Percentiles rank a stretch among this genome's conserved stretches.
phyloP scores from a whole-genome alignment of 2,888 invertebrate species.

The Aphidoletes aphidimyza region DNA sequence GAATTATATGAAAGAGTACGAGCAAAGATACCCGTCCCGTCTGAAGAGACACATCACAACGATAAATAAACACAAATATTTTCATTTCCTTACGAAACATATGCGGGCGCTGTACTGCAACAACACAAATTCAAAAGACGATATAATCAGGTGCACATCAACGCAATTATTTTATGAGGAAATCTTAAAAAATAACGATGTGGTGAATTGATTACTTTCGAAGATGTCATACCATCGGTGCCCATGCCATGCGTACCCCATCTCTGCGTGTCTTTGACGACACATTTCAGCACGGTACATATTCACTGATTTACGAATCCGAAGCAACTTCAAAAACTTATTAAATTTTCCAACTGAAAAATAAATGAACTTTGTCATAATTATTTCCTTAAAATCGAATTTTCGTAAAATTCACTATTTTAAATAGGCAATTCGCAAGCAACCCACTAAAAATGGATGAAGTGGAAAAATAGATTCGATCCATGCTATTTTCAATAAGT shows the following conservation, averaged over 20 bases:
- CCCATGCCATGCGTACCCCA: neutral
- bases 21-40: neutral
- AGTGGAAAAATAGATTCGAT: too few relatives aligned
- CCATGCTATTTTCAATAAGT: neutral
- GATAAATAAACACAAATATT: conserved; percentile 17
- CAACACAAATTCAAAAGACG: too few relatives aligned
- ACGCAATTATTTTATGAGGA: conserved; percentile 41
- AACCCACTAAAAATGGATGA: too few relatives aligned
- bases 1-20: neutral
- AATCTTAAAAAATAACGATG: conserved; percentile 43
- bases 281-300: too few relatives aligned
- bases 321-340: neutral
- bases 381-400: neutral
- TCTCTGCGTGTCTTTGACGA: neutral
- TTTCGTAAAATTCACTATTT: neutral
- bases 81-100: conserved; percentile 38
- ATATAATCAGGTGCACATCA: conserved; percentile 38
- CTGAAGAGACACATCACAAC: neutral
- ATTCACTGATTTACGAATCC: neutral
- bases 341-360: conserved; percentile 39
- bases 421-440: neutral
- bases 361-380: conserved; percentile 15
- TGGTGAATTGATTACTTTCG: conserved; percentile 50
- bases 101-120: too few relatives aligned
- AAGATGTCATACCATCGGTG: neutral